Conservation (phyloP, 2,113 vertebrate genomes). For the Malurus elegans region DNA sequence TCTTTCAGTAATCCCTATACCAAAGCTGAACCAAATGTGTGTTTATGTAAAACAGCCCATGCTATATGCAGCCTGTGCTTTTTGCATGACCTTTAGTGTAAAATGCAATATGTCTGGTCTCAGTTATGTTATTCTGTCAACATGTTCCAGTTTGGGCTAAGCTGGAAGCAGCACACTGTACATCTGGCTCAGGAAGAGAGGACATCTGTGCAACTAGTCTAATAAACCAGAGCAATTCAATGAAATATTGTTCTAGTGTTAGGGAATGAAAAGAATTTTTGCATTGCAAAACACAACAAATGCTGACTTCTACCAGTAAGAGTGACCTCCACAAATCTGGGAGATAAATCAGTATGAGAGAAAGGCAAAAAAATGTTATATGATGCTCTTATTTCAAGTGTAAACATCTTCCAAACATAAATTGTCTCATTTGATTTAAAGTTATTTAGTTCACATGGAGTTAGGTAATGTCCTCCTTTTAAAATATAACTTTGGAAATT, state of each 20-base stretch:
- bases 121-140: conserved; percentile 61
- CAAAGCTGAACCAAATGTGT: conserved; percentile 54
- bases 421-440: conserved; percentile 36
- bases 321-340: conserved; percentile 23
- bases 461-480: conserved; percentile 39
- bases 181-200: conserved; percentile 64
- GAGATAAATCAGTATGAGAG: conserved; percentile 41
- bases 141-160: conserved; percentile 66
- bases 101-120: conserved; percentile 58
- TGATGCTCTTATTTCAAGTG: conserved; percentile 25
- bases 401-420: conserved; percentile 39
- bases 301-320: conserved; percentile 26
- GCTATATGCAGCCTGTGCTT: conserved; percentile 43
- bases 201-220: conserved; percentile 61
- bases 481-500: conserved; percentile 34
- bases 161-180: conserved; percentile 46
- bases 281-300: conserved; percentile 51
- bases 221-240: conserved; percentile 46
- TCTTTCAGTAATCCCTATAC: conserved; percentile 42
- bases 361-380: conserved; percentile 30
- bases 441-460: conserved; percentile 34
- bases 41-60: conserved; percentile 60
- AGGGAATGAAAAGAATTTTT: conserved; percentile 56
- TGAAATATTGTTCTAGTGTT: conserved; percentile 52
- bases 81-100: conserved; percentile 48